phyloP scores from a whole-genome alignment of 2,797 vertebrate species.

The Pelobates cultripes region DNA sequence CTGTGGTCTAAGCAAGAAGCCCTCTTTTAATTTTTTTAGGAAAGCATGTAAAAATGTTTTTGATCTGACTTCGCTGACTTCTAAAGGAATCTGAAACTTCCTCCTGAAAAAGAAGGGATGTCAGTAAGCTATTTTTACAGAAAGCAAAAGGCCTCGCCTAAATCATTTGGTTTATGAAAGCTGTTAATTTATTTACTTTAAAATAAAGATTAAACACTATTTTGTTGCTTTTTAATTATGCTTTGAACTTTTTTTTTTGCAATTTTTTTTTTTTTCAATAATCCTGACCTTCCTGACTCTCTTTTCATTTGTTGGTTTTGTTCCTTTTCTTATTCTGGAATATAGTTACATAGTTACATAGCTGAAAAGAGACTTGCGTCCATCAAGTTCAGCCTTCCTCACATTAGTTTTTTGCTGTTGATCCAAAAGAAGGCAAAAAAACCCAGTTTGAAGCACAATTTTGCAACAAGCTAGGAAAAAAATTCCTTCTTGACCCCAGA shows the following conservation, averaged over 20 bases:
- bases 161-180: slow-evolving; percentile 26
- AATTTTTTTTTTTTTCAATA: neutral
- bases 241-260: neutral
- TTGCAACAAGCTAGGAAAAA: no score
- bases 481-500: no score
- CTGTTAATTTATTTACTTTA: slow-evolving; percentile 46
- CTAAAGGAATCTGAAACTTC: slow-evolving; percentile 50
- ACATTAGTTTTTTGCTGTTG: no score
- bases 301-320: neutral
- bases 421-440: no score
- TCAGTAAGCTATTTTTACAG: slow-evolving; percentile 42
- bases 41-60: slow-evolving; percentile 46
- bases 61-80: slow-evolving; percentile 49
- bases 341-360: no score
- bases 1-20: slow-evolving; percentile 39
- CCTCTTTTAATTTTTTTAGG: slow-evolving; percentile 11
- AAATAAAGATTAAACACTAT: slow-evolving; percentile 32
- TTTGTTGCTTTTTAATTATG: slow-evolving; percentile 9
- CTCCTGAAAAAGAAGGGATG: slow-evolving; percentile 40
- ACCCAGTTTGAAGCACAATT: no score
- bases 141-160: slow-evolving; percentile 18
- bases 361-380: no score
- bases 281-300: neutral
- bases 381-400: no score
- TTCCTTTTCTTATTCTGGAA: no score